Evolutionary conservation across 1,140 invertebrate genomes (phyloP).

Genomic region (Bombus affinis): DNA sequence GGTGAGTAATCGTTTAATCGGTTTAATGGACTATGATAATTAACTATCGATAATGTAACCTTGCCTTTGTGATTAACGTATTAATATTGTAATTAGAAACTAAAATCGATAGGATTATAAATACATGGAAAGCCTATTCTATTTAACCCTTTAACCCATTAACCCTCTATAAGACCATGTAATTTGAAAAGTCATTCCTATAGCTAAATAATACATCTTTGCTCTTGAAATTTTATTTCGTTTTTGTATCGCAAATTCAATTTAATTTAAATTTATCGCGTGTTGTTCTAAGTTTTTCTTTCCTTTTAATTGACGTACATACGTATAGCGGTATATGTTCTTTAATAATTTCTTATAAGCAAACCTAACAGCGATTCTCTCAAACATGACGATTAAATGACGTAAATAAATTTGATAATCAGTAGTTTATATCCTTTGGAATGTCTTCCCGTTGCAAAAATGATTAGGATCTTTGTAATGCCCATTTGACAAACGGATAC

Average conservation of each 20-base stretch:
- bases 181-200: neutral
- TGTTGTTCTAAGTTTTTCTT: neutral
- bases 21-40: slow-evolving; percentile 41
- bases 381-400: neutral
- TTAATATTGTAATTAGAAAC: slow-evolving; percentile 13
- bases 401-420: neutral
- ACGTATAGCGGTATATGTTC: neutral
- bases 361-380: neutral
- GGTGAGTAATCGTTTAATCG: slow-evolving; percentile 65
- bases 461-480: neutral
- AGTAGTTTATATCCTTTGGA: neutral
- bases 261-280: neutral
- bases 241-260: neutral
- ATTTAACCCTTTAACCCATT: neutral
- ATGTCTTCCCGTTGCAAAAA: neutral
- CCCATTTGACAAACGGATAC: slow-evolving; percentile 15
- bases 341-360: neutral
- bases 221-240: neutral
- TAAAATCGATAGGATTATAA: neutral
- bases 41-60: slow-evolving; percentile 33
- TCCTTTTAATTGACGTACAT: neutral
- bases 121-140: neutral
- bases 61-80: slow-evolving; percentile 35
- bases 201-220: neutral
- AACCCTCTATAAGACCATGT: neutral